These are phyloP conservation scores for Leptoclinus maculatus DNA, from an alignment of 2,797 vertebrate genomes.

Conservation along the genomic window DNA sequence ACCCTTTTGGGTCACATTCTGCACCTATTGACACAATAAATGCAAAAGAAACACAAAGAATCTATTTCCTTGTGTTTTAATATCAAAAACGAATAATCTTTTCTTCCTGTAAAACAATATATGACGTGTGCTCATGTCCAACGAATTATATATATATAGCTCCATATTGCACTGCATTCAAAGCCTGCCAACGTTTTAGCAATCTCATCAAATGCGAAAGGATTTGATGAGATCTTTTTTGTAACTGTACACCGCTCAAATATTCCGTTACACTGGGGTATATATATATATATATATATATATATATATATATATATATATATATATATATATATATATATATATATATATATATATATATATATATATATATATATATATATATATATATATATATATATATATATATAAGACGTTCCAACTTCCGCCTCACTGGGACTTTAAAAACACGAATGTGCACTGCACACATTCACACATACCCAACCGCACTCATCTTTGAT, in stretches of 20 bases:
- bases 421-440: no score
- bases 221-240: neutral
- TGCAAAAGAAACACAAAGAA: neutral
- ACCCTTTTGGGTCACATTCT: neutral
- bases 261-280: neutral
- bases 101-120: neutral
- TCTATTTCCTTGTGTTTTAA: neutral
- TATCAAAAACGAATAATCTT: neutral
- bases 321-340: no score
- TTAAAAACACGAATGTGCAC: constrained; percentile 18
- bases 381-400: no score
- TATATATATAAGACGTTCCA: no score
- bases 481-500: constrained; percentile 2
- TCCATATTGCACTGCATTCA: neutral
- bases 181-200: neutral
- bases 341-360: no score
- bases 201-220: neutral
- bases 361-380: no score
- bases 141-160: no score
- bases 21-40: neutral
- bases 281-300: no score
- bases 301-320: no score
- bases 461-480: neutral
- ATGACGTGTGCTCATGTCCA: neutral
- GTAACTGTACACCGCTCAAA: neutral